Base-by-base conservation (phyloP, 2,888 invertebrate genomes). In the Fragum fragum region DNA sequence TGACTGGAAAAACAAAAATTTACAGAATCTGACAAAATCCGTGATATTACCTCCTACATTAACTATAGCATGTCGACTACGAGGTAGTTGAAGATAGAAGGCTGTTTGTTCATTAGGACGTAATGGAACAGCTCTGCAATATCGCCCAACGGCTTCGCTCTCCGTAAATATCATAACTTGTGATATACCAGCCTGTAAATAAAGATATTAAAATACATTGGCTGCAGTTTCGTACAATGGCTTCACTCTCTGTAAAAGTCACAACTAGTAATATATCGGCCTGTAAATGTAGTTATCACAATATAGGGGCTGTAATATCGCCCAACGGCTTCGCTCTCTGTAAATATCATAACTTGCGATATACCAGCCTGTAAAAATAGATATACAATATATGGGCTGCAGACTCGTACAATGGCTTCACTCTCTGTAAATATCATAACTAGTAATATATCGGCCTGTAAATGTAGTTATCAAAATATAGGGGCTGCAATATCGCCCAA, bases 31-130 rank as follows among this genome's bases (percentile, higher is more conserved):
- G n/a, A n/a, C n/a, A n/a, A n/a, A n/a, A n/a, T n/a, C n/a, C n/a
- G n/a, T 39, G 39, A 39, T n/a, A 36, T n/a, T 79, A 87, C 89
- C 89, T 73, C 86, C 89, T 32, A 88, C 47, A 68, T 89, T 87
- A 5, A 89, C 78, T 9, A 89, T 69, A 18, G 86, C 63, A 53
- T 89, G 86, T n/a, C 80, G 74, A 23, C 84, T 79, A 5, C 79
- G 79, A 1, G 85, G 80, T 36, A 72, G 77, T 53, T 81, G 87
- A 5, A 88, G 42, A 53, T 83, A 77, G 52, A 73, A 81, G 23
- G 74, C 39, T 16, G 63, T 70, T 23, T 81, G 68, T 66, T 53
- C 78, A 39, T 71, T 57, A 1, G 76, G 32, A n/a, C 79, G 28
- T 9, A 86, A 29, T 9, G 86, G 86, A 28, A 83, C 36, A 16